Conservation (phyloP, 2,113 vertebrate species). For the Ardeotis arabs region DNA sequence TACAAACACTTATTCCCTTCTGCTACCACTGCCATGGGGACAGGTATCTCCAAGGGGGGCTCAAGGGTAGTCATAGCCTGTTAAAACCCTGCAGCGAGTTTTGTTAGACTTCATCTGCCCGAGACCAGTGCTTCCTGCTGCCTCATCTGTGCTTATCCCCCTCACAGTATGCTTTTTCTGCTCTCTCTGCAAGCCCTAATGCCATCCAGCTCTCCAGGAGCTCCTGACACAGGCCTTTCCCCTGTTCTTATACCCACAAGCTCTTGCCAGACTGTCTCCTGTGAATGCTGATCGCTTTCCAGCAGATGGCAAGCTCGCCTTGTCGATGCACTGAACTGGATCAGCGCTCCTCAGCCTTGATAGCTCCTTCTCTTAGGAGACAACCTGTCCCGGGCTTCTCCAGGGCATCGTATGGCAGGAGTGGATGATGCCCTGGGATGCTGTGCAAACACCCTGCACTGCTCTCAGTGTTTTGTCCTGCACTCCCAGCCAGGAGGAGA, state of each 20-base stretch:
- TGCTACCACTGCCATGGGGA: no score
- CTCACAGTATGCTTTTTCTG: background rate
- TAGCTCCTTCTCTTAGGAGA: background rate
- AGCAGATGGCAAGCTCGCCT: constrained; percentile 39
- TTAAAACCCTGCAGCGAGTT: no score
- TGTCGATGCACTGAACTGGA: background rate
- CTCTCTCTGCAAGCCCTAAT: background rate
- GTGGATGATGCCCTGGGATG: background rate
- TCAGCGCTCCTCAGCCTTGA: background rate
- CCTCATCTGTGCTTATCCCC: background rate
- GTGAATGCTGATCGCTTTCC: background rate
- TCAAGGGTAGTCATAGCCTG: no score
- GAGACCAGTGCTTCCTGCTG: no score
- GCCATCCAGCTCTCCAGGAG: background rate
- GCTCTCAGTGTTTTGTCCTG: background rate
- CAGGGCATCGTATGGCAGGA: rapidly evolving
- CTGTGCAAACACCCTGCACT: background rate
- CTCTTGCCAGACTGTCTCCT: background rate
- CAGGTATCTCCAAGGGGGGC: no score
- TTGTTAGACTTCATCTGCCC: no score
- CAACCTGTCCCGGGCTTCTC: background rate
- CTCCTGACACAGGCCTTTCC: background rate
- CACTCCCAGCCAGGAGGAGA: background rate
- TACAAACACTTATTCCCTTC: no score
- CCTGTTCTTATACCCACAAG: background rate